Conservation (phyloP, 2,797 vertebrate genomes). For the Trematomus bernacchii region DNA sequence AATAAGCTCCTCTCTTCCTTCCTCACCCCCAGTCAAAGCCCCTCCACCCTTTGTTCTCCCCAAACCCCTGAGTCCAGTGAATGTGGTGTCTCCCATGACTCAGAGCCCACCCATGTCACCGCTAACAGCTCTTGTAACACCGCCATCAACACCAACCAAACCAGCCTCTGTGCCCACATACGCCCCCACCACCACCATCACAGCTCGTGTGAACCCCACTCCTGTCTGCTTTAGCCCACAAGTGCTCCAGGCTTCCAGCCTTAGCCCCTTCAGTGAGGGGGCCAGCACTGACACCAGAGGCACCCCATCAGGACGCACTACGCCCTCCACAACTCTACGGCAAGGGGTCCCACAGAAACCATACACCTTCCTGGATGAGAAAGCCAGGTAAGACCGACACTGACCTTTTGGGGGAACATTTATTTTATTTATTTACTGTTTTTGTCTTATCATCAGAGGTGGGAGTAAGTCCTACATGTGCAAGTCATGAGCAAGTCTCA, state of each 20-base stretch:
- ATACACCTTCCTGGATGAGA: constrained; percentile 96
- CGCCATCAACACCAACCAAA: constrained; percentile 65
- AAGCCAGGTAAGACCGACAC: constrained; percentile 87
- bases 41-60: constrained; percentile 73
- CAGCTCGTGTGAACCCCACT: constrained; percentile 57
- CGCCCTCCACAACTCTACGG: constrained; percentile 79
- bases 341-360: constrained; percentile 96
- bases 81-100: constrained; percentile 80
- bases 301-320: constrained; percentile 68
- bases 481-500: no score
- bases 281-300: constrained; percentile 60
- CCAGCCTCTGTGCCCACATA: constrained; percentile 73
- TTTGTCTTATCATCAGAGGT: neutral
- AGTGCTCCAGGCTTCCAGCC: constrained; percentile 81
- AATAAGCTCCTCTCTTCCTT: constrained; percentile 25
- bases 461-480: no score
- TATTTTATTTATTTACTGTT: no score
- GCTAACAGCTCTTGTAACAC: constrained; percentile 56
- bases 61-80: constrained; percentile 83
- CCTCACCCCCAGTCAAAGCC: constrained; percentile 60
- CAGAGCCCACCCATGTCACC: constrained; percentile 61
- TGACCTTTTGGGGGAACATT: neutral
- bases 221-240: constrained; percentile 70
- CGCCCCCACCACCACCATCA: constrained; percentile 51
- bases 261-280: constrained; percentile 84